These are phyloP conservation scores for Agonopterix alstromeriana DNA, from an alignment of 2,888 invertebrate genomes.

Conservation along the genomic window DNA sequence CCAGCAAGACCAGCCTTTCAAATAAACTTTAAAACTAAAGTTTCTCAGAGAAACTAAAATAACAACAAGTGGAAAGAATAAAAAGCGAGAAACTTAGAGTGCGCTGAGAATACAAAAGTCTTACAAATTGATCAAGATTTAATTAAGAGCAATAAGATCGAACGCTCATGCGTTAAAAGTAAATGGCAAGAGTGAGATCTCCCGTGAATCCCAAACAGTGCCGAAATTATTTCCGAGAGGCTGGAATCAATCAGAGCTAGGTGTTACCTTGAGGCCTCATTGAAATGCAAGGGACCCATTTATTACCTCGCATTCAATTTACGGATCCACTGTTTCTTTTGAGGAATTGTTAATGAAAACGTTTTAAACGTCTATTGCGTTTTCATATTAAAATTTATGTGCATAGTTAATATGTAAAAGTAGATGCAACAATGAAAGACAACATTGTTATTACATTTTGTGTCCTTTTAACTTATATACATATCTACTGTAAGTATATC, in stretches of 20 bases:
- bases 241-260: conserved; percentile 56
- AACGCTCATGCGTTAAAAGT: conserved; percentile 40
- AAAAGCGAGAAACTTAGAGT: too few relatives aligned
- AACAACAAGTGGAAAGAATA: too few relatives aligned
- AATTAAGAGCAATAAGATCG: conserved; percentile 40
- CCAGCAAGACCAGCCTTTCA: too few relatives aligned
- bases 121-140: conserved; percentile 24
- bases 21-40: too few relatives aligned
- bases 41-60: too few relatives aligned
- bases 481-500: too few relatives aligned
- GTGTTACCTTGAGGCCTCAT: conserved; percentile 47
- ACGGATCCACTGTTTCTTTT: conserved; percentile 36
- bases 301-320: conserved; percentile 62
- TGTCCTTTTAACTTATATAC: too few relatives aligned
- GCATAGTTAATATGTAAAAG: conserved; percentile 1
- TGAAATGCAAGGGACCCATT: conserved; percentile 62
- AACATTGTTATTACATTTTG: too few relatives aligned
- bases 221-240: conserved; percentile 51
- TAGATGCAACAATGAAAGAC: too few relatives aligned
- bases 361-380: conserved; percentile 9
- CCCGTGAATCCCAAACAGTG: conserved; percentile 48
- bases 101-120: too few relatives aligned
- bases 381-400: conserved; percentile 2
- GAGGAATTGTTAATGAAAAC: conserved; percentile 28
- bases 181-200: conserved; percentile 37